Evolutionary conservation across 2,888 invertebrate species (phyloP).

Genomic region (Lasioglossum oenotherae): DNA sequence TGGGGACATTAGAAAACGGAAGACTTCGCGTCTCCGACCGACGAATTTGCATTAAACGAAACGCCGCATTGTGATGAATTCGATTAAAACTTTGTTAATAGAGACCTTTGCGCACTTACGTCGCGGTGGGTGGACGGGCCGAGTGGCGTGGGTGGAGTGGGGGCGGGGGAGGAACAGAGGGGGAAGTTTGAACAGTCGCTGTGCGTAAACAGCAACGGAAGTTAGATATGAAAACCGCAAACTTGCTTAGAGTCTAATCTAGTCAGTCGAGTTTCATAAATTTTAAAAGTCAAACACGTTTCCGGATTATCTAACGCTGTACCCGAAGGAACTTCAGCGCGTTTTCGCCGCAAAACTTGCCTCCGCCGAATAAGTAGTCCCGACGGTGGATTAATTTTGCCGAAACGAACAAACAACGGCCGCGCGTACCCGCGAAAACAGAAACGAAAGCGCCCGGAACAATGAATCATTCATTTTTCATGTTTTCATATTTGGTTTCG

Average conservation of each 20-base stretch:
- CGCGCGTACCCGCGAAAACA: background rate
- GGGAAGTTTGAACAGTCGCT: slow-evolving; percentile 56
- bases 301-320: slow-evolving; percentile 56
- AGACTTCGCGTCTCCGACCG: slow-evolving; percentile 17
- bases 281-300: slow-evolving; percentile 62
- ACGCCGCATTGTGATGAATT: slow-evolving; percentile 61
- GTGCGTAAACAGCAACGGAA: slow-evolving; percentile 62
- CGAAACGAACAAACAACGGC: slow-evolving; percentile 48
- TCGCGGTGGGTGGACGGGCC: background rate
- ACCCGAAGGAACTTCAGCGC: slow-evolving; percentile 33
- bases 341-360: slow-evolving; percentile 32
- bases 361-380: slow-evolving; percentile 20
- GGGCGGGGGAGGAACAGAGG: background rate
- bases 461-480: slow-evolving; percentile 1
- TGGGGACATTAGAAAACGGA: slow-evolving; percentile 25
- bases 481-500: background rate
- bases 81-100: slow-evolving; percentile 65
- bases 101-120: slow-evolving; percentile 60
- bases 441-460: slow-evolving; percentile 1
- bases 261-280: slow-evolving; percentile 60
- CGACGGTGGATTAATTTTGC: slow-evolving; percentile 40
- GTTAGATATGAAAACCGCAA: slow-evolving; percentile 63
- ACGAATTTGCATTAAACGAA: slow-evolving; percentile 57
- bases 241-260: slow-evolving; percentile 61
- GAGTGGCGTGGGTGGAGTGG: background rate